Conservation (phyloP, 2,888 invertebrate species). For the Lomographa bimaculata region DNA sequence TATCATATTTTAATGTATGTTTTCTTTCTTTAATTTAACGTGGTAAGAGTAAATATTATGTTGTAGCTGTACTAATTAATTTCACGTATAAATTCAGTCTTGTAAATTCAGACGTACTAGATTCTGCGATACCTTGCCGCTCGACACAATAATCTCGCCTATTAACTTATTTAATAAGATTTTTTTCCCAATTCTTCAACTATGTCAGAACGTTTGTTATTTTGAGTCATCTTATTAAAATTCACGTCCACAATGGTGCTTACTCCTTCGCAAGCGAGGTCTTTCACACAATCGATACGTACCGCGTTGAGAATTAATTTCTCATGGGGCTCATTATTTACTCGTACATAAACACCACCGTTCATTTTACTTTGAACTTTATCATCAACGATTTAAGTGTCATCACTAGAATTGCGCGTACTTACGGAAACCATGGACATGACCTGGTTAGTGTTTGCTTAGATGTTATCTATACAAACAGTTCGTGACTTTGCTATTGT, state of each 20-base stretch:
- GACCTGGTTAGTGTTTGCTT: conserved; percentile 51
- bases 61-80: no score
- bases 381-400: neutral
- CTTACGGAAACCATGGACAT: conserved; percentile 28
- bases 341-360: conserved; percentile 11
- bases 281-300: conserved; percentile 28
- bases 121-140: no score
- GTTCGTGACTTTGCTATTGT: conserved; percentile 45
- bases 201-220: no score
- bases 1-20: no score
- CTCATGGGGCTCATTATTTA: conserved; percentile 36
- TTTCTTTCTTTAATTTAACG: no score
- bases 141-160: no score
- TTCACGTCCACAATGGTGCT: conserved; percentile 18
- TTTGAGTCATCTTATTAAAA: conserved; percentile 8
- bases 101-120: no score
- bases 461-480: conserved; percentile 45
- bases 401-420: neutral
- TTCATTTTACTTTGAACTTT: conserved; percentile 16
- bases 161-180: no score
- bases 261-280: conserved; percentile 19
- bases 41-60: no score
- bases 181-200: no score
- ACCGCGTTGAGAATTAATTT: conserved; percentile 42
- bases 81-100: no score